Evolutionary conservation across 1,140 invertebrate species (phyloP).

Genomic region (Drosophila watanabei): DNA sequence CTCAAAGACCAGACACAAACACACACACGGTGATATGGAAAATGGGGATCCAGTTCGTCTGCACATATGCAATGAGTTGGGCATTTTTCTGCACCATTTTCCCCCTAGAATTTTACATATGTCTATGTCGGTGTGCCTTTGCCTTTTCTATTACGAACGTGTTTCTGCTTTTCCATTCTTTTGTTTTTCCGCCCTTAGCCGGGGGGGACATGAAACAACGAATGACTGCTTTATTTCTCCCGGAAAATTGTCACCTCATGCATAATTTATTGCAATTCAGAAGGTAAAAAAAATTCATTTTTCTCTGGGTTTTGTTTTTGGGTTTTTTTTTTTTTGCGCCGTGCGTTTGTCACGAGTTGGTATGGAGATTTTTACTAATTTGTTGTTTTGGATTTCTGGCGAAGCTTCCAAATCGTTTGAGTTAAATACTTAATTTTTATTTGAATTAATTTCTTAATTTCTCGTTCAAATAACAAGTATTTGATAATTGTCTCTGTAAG

Average conservation of each 20-base stretch:
- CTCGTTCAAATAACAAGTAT: too few species aligned
- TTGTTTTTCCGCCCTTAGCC: constrained; percentile 48
- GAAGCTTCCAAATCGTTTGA: constrained; percentile 6
- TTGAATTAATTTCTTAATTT: background rate
- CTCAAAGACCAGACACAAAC: constrained; percentile 22
- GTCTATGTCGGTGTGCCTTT: constrained; percentile 59
- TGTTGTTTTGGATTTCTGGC: constrained; percentile 14
- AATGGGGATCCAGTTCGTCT: constrained; percentile 28
- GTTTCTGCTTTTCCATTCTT: constrained; percentile 51
- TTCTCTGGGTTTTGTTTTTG: constrained; percentile 28
- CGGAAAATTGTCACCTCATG: constrained; percentile 79
- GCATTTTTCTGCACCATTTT: constrained; percentile 73
- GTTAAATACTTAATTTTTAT: background rate
- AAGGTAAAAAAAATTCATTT: constrained; percentile 74
- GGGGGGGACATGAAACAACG: constrained; percentile 20
- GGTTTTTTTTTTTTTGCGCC: constrained; percentile 24
- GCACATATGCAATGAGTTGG: constrained; percentile 64
- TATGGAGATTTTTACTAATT: constrained; percentile 19
- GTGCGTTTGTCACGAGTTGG: constrained; percentile 3
- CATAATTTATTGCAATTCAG: constrained; percentile 81
- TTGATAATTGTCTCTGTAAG: background rate
- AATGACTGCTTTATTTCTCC: constrained; percentile 26
- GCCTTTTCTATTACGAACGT: constrained; percentile 72
- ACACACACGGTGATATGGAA: background rate
- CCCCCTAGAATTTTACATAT: constrained; percentile 50